Evolutionary conservation across 2,888 invertebrate species (phyloP).

Genomic region (Xanthia togata): DNA sequence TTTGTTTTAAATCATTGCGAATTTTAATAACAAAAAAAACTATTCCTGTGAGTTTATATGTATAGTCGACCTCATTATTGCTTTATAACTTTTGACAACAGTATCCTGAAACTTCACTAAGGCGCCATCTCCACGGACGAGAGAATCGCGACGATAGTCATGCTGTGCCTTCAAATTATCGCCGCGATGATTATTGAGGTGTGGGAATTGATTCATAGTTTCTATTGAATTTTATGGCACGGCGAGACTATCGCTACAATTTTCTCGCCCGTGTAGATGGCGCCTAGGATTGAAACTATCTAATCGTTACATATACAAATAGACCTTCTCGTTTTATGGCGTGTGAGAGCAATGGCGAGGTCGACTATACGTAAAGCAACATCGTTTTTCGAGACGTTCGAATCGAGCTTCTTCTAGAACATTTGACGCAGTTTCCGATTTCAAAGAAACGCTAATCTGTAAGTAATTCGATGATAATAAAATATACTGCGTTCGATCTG

Average conservation of each 20-base stretch:
- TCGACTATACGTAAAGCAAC: background rate
- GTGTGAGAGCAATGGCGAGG: background rate
- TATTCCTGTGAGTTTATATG: no score
- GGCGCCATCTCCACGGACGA: no score
- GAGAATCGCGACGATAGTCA: no score
- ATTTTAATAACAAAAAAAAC: background rate
- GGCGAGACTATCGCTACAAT: background rate
- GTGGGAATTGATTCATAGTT: no score
- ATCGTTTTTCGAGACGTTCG: background rate
- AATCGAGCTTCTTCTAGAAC: background rate
- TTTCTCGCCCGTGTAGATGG: background rate
- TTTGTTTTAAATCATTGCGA: background rate
- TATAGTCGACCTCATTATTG: background rate
- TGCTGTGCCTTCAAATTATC: no score
- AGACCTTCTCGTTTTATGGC: background rate
- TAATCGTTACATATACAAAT: no score
- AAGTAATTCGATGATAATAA: conserved; percentile 18
- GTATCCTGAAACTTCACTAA: background rate
- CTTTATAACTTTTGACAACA: background rate
- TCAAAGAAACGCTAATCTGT: background rate
- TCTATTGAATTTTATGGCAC: no score
- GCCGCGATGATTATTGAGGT: no score
- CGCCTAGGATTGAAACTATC: no score
- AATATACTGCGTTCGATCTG: conserved; percentile 21
- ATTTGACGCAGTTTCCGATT: background rate